These are phyloP conservation scores for Pomacea canaliculata DNA, from an alignment of 2,888 invertebrate species.

Conservation along the genomic window DNA sequence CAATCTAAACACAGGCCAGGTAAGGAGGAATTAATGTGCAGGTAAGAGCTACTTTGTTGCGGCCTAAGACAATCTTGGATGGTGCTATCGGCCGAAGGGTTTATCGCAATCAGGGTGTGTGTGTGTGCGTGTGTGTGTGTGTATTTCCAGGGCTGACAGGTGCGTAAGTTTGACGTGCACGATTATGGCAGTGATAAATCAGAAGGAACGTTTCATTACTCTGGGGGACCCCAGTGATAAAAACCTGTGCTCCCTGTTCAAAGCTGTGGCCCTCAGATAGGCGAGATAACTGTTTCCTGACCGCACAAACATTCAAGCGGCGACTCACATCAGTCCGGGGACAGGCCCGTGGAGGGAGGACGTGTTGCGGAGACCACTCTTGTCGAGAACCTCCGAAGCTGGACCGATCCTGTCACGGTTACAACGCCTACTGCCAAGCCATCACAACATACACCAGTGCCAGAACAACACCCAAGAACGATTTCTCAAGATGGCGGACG, in stretches of 20 bases:
- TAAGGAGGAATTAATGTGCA: too few species aligned
- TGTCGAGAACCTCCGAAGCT: too few species aligned
- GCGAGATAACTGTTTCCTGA: constrained; percentile 16
- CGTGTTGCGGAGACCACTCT: not conserved
- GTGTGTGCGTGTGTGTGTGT: constrained; percentile 7
- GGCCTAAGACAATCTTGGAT: constrained; percentile 9
- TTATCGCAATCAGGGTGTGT: constrained; percentile 13
- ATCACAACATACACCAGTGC: not conserved
- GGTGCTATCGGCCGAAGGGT: not conserved
- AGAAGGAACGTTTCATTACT: constrained; percentile 10
- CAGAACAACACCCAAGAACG: not conserved
- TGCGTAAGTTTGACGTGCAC: not conserved
- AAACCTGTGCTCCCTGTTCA: constrained; percentile 5
- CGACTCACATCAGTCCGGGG: constrained; percentile 1
- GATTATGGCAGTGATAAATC: constrained; percentile 27
- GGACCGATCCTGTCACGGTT: too few species aligned
- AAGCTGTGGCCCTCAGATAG: constrained; percentile 7
- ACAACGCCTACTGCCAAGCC: too few species aligned
- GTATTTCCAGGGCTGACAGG: not conserved
- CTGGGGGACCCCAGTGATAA: constrained; percentile 20
- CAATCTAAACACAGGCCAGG: too few species aligned
- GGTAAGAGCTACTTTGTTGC: not conserved
- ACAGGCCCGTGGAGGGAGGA: not conserved
- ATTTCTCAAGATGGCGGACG: constrained; percentile 21
- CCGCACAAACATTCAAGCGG: constrained; percentile 12